Evolutionary conservation across 2,113 vertebrate species (phyloP), one percentile per base, ranked within the genome.

Genomic region (Nicator chloris): DNA sequence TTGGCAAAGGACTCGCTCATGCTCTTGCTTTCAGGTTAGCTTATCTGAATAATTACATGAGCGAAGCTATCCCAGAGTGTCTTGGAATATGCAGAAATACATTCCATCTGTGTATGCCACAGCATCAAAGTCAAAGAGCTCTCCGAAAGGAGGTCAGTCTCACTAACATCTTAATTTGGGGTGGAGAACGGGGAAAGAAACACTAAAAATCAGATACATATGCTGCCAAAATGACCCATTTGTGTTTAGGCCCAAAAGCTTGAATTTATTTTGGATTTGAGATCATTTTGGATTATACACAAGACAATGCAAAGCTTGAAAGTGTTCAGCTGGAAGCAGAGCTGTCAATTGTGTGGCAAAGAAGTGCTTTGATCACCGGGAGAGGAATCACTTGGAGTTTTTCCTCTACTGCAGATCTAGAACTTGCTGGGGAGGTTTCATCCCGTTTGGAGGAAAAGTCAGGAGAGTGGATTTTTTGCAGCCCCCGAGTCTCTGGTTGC

Each of bases 1-100:
- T 89, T 95, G 91, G 95, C 91, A 87, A 79, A 71, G 0, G 13
- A 83, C 75, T 89, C 12, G 24, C 11, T 5, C 82, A 54, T 2
- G 10, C 85, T 94, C 86, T 82, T 0, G 11, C 88, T 94, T 95
- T 96, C 93, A 93, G 93, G 71, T 94, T 95, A 73, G 92, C 59
- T 95, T 95, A 94, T 95, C 84, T 91, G 94, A 96, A 95, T 93
- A 95, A 97, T 95, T 92, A 70, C 64, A 60, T 78, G 91, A 97
- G 94, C 0, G 2, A 63, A 94, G 94, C 92, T 84, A 93, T 93
- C 96, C 94, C 88, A 97, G 96, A 95, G 96, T 93, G 95, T 93
- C 93, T 91, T 93, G 96, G 96, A 96, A 97, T 93, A 92, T 51
- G 69, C 86, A 86, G 94, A 90, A 96, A 95, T 77, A 39, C 14